Conservation (phyloP, 2,113 vertebrate genomes). For the Lutjanus erythropterus region DNA sequence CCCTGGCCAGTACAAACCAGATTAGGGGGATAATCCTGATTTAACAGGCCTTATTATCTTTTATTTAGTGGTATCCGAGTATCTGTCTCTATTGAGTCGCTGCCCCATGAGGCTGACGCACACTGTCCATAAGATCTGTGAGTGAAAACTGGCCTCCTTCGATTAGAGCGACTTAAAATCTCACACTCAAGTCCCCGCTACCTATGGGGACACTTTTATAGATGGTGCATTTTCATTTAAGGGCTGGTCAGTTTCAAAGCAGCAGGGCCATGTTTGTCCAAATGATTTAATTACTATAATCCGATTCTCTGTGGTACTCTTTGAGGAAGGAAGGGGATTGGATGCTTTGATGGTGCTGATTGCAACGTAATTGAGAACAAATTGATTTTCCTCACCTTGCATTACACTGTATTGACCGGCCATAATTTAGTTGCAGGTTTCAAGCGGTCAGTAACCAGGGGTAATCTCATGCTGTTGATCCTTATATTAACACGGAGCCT, state of each 20-base stretch:
- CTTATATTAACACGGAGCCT: conserved; percentile 4
- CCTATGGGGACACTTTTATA: not conserved
- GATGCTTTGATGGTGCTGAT: conserved; percentile 43
- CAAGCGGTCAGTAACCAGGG: conserved; percentile 37
- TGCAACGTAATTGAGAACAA: conserved; percentile 54
- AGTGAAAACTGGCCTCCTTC: conserved; percentile 32
- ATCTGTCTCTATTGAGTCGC: conserved; percentile 54
- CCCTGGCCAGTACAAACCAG: conserved; percentile 63
- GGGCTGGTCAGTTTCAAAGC: conserved; percentile 17
- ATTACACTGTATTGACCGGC: conserved; percentile 45
- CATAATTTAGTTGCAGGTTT: conserved; percentile 44
- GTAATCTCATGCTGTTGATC: conserved; percentile 23
- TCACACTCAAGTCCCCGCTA: not conserved
- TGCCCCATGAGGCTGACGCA: conserved; percentile 44
- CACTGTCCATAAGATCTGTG: conserved; percentile 27
- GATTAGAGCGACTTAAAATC: conserved; percentile 22
- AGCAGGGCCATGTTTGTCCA: conserved; percentile 16
- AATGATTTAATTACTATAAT: conserved; percentile 60
- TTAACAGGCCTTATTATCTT: conserved; percentile 73
- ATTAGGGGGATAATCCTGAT: conserved; percentile 75
- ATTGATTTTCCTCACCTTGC: conserved; percentile 68
- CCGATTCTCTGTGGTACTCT: conserved; percentile 31
- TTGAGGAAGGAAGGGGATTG: conserved; percentile 12
- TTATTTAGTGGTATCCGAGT: conserved; percentile 60
- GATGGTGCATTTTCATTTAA: conserved; percentile 17